Conservation (phyloP, 2,797 vertebrate species). For the Coreius guichenoti region DNA sequence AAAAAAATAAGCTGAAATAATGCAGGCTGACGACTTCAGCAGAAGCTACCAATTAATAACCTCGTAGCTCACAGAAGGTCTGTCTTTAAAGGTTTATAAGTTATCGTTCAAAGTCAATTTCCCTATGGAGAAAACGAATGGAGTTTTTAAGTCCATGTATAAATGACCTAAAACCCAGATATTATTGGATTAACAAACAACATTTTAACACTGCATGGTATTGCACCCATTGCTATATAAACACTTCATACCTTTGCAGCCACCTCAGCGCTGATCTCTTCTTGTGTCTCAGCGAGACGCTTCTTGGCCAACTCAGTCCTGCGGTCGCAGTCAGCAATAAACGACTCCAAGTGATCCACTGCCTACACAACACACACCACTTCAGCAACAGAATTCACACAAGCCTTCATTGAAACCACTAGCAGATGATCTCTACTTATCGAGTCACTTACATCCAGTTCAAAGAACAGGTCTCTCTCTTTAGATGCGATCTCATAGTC, state of each 20-base stretch:
- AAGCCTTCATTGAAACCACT: neutral
- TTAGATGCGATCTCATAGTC: slow-evolving; percentile 99
- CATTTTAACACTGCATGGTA: neutral
- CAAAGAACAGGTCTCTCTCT: slow-evolving; percentile 97
- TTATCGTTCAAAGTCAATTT: too few species aligned
- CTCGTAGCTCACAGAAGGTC: too few species aligned
- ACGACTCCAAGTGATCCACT: slow-evolving; percentile 96
- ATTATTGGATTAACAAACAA: neutral
- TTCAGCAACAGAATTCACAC: neutral
- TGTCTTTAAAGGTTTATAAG: too few species aligned
- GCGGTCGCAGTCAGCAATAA: slow-evolving; percentile 96
- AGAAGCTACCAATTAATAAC: too few species aligned
- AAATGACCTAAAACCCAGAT: neutral
- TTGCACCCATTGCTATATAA: too few species aligned
- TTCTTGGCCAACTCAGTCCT: slow-evolving; percentile 98
- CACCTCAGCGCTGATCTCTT: slow-evolving; percentile 98
- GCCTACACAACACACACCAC: slow-evolving; percentile 76
- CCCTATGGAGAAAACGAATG: too few species aligned
- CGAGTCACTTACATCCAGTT: slow-evolving; percentile 90
- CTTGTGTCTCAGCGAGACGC: slow-evolving; percentile 97
- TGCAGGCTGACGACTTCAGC: too few species aligned
- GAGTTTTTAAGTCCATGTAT: too few species aligned
- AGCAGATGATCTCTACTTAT: too few species aligned
- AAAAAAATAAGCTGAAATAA: too few species aligned
- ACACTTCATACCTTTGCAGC: slow-evolving; percentile 87